Percentiles rank a stretch among this genome's conserved stretches.
phyloP scores from a whole-genome alignment of 2,888 invertebrate species.

The Idaea aversata region DNA sequence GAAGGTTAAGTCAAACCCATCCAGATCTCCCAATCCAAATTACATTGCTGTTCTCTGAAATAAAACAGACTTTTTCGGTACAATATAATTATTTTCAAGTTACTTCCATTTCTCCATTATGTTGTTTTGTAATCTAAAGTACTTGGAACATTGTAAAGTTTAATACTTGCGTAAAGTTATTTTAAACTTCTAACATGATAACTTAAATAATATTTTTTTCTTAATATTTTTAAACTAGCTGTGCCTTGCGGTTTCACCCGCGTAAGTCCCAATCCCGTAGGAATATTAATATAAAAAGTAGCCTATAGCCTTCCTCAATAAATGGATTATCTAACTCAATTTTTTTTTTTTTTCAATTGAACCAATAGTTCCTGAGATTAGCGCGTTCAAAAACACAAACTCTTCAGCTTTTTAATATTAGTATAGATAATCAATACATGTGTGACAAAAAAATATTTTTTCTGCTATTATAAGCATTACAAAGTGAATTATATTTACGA shows the following conservation, averaged over 20 bases:
- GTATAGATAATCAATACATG: neutral
- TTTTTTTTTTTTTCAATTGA: no score
- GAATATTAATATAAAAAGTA: no score
- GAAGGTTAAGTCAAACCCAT: neutral
- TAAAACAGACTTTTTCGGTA: neutral
- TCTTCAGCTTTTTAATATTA: no score
- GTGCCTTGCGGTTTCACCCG: no score
- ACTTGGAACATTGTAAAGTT: neutral
- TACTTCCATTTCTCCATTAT: neutral
- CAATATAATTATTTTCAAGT: neutral
- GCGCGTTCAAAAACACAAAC: no score
- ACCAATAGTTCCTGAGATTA: no score
- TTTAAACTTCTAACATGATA: neutral
- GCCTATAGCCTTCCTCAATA: no score
- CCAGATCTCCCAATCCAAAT: neutral
- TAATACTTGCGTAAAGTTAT: neutral
- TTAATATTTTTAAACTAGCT: no score
- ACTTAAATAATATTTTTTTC: no score
- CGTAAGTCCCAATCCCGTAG: no score
- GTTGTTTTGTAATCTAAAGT: neutral
- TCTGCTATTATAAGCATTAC: neutral
- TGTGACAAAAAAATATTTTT: neutral
- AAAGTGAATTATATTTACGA: neutral
- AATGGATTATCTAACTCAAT: no score
- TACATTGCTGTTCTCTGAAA: neutral